phyloP scores from a whole-genome alignment of 2,113 vertebrate genomes.

The Campylomormyrus numenius region DNA sequence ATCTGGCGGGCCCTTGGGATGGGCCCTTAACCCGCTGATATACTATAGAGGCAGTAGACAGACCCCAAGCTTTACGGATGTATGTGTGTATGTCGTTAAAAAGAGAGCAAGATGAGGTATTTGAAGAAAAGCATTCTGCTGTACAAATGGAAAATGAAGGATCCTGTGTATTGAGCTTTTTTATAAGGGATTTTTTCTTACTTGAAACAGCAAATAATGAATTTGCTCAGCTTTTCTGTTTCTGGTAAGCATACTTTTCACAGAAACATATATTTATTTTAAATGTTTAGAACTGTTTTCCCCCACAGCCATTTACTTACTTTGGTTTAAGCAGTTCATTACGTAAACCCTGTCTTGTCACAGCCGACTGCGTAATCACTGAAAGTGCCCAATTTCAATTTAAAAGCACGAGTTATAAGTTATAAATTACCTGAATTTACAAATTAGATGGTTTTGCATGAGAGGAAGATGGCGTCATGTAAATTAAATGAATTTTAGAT shows the following conservation, averaged over 20 bases:
- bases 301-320: constrained; percentile 12
- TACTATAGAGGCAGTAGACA: background rate
- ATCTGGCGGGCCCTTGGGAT: background rate
- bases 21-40: background rate
- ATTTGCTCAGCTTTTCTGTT: background rate
- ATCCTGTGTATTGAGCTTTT: background rate
- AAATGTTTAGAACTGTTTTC: background rate
- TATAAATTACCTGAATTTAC: constrained; percentile 42
- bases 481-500: constrained; percentile 35
- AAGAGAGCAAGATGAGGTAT: background rate
- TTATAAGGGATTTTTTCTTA: background rate
- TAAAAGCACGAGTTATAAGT: constrained; percentile 34
- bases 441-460: constrained; percentile 41
- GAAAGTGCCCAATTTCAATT: constrained; percentile 28
- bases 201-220: background rate
- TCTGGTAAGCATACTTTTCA: background rate
- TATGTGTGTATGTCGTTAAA: background rate
- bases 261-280: background rate
- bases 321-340: constrained; percentile 42
- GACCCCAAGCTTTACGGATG: background rate
- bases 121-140: background rate
- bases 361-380: background rate
- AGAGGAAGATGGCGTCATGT: constrained; percentile 25
- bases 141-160: background rate
- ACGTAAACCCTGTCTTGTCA: constrained; percentile 38